phyloP scores from a whole-genome alignment of 37 sponge, comb jelly and placozoan species.

The Spongia lamella region DNA sequence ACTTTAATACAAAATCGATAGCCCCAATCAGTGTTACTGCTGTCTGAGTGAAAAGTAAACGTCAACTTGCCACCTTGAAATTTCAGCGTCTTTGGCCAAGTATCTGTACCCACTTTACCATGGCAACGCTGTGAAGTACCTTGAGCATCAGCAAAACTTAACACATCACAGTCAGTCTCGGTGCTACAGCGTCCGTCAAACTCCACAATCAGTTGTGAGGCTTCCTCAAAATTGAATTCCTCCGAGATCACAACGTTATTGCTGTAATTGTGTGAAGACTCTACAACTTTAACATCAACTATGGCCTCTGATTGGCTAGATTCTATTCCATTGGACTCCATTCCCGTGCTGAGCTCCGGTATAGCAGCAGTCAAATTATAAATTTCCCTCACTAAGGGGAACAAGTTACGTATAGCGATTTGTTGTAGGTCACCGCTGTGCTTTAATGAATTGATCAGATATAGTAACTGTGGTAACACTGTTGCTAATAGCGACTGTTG shows the following conservation, averaged over 20 bases:
- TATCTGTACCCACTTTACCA: slow-evolving; percentile 50
- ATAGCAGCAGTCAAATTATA: background rate
- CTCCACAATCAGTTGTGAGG: slow-evolving; percentile 61
- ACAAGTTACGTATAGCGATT: no score
- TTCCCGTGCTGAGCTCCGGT: slow-evolving; percentile 3
- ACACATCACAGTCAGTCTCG: slow-evolving; percentile 54
- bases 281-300: slow-evolving; percentile 51
- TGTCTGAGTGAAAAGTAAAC: slow-evolving; percentile 77
- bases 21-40: slow-evolving; percentile 78
- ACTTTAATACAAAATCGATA: slow-evolving; percentile 85
- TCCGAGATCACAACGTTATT: slow-evolving; percentile 47
- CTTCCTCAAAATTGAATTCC: slow-evolving; percentile 35
- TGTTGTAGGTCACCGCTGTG: no score
- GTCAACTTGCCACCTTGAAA: slow-evolving; percentile 57
- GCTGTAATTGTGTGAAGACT: slow-evolving; percentile 78
- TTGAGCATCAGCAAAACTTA: slow-evolving; percentile 64
- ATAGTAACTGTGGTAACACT: no score
- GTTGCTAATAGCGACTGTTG: no score
- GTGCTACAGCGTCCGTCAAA: slow-evolving; percentile 80
- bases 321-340: background rate
- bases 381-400: no score
- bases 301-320: slow-evolving; percentile 42
- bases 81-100: slow-evolving; percentile 68
- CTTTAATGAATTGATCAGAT: no score
- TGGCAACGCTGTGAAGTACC: slow-evolving; percentile 54